Evolutionary conservation across 2,888 invertebrate genomes (phyloP).

Genomic region (Lycia hirtaria): DNA sequence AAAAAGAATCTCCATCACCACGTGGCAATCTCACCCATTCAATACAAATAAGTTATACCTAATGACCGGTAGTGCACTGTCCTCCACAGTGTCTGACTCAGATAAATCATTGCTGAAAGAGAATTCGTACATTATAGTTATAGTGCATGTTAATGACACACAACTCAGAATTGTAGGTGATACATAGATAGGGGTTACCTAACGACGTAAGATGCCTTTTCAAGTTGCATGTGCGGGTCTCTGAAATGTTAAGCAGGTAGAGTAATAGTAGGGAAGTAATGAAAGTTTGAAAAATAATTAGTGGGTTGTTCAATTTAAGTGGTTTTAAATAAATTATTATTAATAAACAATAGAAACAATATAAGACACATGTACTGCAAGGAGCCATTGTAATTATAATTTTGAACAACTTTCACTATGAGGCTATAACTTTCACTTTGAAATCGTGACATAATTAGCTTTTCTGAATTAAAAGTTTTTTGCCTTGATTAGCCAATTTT

Average conservation of each 20-base stretch:
- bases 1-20: constrained; percentile 55
- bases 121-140: constrained; percentile 60
- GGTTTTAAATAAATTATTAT: background rate
- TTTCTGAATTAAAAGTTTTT: too few species aligned
- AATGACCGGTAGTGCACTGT: constrained; percentile 67
- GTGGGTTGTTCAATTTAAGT: background rate
- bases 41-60: constrained; percentile 67
- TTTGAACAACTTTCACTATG: too few species aligned
- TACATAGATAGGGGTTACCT: constrained; percentile 62
- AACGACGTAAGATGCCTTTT: constrained; percentile 65
- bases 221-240: constrained; percentile 55
- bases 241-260: constrained; percentile 67
- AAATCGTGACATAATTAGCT: too few species aligned
- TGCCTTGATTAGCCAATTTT: too few species aligned
- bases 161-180: constrained; percentile 34
- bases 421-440: too few species aligned
- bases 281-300: background rate
- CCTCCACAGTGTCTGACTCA: constrained; percentile 64
- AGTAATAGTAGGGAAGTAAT: constrained; percentile 21
- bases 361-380: too few species aligned
- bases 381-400: too few species aligned
- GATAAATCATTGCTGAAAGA: constrained; percentile 80
- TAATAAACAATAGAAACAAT: background rate
- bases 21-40: constrained; percentile 44
- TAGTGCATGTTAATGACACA: constrained; percentile 56